Evolutionary conservation across 2,888 invertebrate genomes (phyloP), one percentile per base, ranked within the genome.

Genomic region (Agrotis puta): DNA sequence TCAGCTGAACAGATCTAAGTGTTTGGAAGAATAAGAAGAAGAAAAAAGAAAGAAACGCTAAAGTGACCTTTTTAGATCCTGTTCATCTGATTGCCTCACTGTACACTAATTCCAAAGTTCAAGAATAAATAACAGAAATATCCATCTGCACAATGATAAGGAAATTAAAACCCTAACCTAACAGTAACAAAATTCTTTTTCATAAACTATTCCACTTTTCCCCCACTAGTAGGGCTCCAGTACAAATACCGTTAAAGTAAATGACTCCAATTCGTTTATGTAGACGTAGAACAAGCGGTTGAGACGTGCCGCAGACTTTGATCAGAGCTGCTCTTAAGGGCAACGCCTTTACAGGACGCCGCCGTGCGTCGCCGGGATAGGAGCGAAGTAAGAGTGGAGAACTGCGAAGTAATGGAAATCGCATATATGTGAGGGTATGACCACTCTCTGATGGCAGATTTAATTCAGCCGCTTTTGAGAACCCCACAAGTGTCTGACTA

Each of bases 201-300:
- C 3, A 24, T 18, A 2, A 33, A 50, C 1, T 14, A 33, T 45
- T 14, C 16, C 20, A 45, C 77, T 24, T 47, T 33, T 20, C 4
- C 2, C 5, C n/a, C 20, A 22, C 47, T 70, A 57, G 76, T 70
- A 78, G 61, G 56, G 68, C 69, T 27, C 13, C 22, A 53, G 18
- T 20, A 51, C 65, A 58, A 69, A 74, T 24, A 71, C 18, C 51
- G 65, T 58, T 39, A 63, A 70, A 65, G 81, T 78, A 81, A 85
- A 85, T 88, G 85, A 86, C 85, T 87, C 66, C 82, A 86, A 88
- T 88, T 82, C 81, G 83, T 87, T 88, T 88, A 85, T 73, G 77
- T 79, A 85, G 75, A 72, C 82, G 67, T 67, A 57, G 64, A 74
- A 72, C 77, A 83, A 70, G 77, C 53, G 61, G 62, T 56, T 58